Base-by-base conservation (phyloP, 2,888 invertebrate species). In the Drosophila neotestacea region DNA sequence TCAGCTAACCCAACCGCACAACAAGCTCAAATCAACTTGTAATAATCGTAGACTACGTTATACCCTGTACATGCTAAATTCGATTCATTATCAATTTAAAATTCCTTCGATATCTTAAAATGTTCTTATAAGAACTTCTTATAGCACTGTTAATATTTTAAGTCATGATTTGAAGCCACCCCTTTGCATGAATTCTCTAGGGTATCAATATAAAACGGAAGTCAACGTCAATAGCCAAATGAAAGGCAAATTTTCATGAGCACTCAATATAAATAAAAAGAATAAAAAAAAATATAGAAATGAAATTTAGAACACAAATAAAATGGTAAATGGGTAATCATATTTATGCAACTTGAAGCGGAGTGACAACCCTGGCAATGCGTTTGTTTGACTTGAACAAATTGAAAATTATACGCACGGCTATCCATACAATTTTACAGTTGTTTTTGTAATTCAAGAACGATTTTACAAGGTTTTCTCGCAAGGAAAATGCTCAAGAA, bases 321-420 rank as follows among this genome's bases (percentile, higher is more conserved):
- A 71, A 88, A 79, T 80, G 79, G 68, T 42, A 86, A 84, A 88
- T 83, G 85, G 81, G 81, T 81, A 81, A 85, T 88, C 85, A 86
- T 81, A 84, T 86, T 84, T 82, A 65, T 73, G 78, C 77, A 78
- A 73, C 62, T 66, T 60, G 56, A 51, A 58, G 50, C 54, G 63
- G 61, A 71, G 56, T 75, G 65, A 52, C 77, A 55, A 34, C 54
- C 42, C 59, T 56, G 63, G 73, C 59, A 60, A 51, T 76, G 83
- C 77, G 73, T 85, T 85, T 88, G 79, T 73, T 89, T 80, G 78
- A 76, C 83, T 78, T 80, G 89, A 85, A 76, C 85, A 85, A 85
- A 85, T 85, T 88, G 89, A 85, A 85, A 85, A 88, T 85, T 89
- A 89, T 88, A 89, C 90, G 86, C 84, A 65, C 70, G 69, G 61